Base-by-base conservation (phyloP, 2,797 vertebrate genomes). In the Hydrocynus forskahlii region DNA sequence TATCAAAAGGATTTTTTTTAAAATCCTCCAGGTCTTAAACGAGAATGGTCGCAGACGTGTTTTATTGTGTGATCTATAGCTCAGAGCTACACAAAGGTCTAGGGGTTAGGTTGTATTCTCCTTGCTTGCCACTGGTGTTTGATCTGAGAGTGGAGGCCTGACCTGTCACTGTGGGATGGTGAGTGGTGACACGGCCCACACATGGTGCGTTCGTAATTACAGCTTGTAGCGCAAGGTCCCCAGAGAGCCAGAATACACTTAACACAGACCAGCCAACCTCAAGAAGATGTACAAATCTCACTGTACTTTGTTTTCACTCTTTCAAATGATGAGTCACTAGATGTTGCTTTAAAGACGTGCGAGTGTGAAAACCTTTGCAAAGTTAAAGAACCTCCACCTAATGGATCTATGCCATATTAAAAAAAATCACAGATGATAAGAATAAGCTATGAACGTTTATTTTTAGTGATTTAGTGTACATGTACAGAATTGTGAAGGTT, bases 151-250 rank as follows among this genome's bases (percentile, higher is more conserved):
- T 90, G 88, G 88, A 88, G 93, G 90, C 88, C 90, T 92, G 91
- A 93, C 91, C 92, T 93, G 93, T 93, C 92, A 93, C 89, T 93
- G 92, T 90, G 89, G 92, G 90, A 89, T 91, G 91, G 92, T 77
- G 76, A 79, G 79, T 78, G 16, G 89, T 91, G 93, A 93, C 93
- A 91, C 35, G 80, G 92, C 88, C 92, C 93, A 94, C 94, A 94
- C 92, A 94, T 91, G 67, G 89, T 83, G 91, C 70, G 0, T n/a
- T 57, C 78, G 13, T 17, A 87, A 86, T 73, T 64, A 66, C 75
- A 64, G 23, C 45, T 54, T 13, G 23, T 23, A 7, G 25, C 21
- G 21, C 29, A 12, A 52, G 19, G 25, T 66, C 64, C 50, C 76
- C n/a, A 54, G 48, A 68, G 64, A 69, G 67, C 16, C 64, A 67